A percentile compares a stretch with the other conserved stretches of the same genome.
These are phyloP conservation scores for Acyrthosiphon pisum DNA, from an alignment of 1,140 invertebrate species.

Conservation along the genomic window DNA sequence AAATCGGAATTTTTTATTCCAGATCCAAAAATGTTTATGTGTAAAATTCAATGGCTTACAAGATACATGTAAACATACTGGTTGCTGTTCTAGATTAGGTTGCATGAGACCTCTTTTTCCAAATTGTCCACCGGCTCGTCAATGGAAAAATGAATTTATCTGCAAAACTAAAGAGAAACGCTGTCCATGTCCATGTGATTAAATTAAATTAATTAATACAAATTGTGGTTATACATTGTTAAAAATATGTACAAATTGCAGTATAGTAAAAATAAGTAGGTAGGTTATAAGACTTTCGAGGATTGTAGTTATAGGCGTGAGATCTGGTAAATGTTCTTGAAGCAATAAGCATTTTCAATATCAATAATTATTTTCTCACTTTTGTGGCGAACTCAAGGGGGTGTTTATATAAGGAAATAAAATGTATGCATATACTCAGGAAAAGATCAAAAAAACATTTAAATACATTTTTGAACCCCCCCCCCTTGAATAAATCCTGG, in stretches of 20 bases:
- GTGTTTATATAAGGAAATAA: no score
- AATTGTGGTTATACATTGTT: neutral
- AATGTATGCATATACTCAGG: no score
- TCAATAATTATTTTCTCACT: neutral
- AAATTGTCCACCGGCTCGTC: neutral
- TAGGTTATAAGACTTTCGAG: no score
- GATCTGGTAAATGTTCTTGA: neutral
- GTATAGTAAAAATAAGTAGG: neutral
- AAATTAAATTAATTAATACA: neutral
- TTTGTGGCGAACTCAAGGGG: no score
- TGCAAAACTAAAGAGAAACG: neutral
- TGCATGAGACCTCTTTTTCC: slow-evolving; percentile 23
- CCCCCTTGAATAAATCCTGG: no score
- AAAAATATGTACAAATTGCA: neutral
- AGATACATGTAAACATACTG: slow-evolving; percentile 7
- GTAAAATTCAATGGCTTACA: slow-evolving; percentile 19
- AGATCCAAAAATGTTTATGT: slow-evolving; percentile 28
- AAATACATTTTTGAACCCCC: no score
- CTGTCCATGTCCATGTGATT: neutral
- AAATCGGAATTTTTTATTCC: neutral
- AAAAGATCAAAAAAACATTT: no score
- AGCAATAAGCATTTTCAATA: neutral
- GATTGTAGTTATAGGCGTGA: neutral
- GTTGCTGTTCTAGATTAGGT: neutral
- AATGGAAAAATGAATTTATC: slow-evolving; percentile 13